Evolutionary conservation across 2,113 vertebrate genomes (phyloP).

Genomic region (Corvus moneduloides): DNA sequence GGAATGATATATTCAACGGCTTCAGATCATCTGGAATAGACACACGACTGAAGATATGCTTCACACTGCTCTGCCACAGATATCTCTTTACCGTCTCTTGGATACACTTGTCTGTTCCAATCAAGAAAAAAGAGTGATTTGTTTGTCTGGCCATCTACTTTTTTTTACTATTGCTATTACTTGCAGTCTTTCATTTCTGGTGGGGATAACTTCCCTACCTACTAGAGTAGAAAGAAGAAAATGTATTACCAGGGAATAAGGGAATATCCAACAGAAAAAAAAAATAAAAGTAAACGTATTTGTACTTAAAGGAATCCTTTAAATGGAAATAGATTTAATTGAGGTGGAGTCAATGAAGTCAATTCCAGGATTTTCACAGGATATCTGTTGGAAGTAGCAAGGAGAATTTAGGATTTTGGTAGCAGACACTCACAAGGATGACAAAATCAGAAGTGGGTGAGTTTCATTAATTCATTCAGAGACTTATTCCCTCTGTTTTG

Average conservation of each 20-base stretch:
- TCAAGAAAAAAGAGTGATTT: neutral
- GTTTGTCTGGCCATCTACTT: neutral
- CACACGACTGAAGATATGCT: neutral
- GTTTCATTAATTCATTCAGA: neutral
- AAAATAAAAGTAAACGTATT: neutral
- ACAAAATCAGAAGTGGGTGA: neutral
- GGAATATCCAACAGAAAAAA: neutral
- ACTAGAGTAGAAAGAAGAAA: neutral
- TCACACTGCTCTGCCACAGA: neutral
- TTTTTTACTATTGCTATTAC: neutral
- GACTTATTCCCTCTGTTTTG: neutral
- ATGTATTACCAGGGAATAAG: neutral
- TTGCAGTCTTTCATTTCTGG: neutral
- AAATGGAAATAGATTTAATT: neutral
- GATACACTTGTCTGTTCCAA: neutral
- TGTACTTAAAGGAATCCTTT: neutral
- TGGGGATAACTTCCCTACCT: neutral
- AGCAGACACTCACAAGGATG: neutral
- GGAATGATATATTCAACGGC: neutral
- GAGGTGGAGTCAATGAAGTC: neutral
- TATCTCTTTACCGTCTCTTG: neutral
- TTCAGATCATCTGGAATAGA: neutral
- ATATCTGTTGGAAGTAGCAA: neutral
- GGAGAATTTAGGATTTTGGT: neutral
- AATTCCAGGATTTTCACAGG: neutral